phyloP scores from a whole-genome alignment of 2,113 vertebrate genomes.

The Ornithorhynchus anatinus region DNA sequence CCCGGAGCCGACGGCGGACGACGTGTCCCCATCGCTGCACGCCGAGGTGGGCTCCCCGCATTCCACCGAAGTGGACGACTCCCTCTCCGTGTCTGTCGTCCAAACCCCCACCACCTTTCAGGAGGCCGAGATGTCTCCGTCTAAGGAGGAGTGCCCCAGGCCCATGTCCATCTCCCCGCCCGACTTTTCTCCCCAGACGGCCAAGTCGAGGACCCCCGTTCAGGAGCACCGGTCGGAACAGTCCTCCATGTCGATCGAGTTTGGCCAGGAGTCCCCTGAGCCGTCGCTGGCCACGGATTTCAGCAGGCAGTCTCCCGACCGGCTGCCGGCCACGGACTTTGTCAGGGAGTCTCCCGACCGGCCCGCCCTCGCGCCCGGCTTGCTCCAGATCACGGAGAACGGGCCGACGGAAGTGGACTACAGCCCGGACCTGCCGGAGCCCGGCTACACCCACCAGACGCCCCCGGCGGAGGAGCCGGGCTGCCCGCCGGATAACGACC shows the following conservation, averaged over 20 bases:
- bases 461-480: slow-evolving; percentile 76
- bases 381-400: slow-evolving; percentile 87
- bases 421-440: slow-evolving; percentile 81
- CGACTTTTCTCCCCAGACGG: slow-evolving; percentile 88
- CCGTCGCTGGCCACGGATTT: slow-evolving; percentile 93
- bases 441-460: slow-evolving; percentile 67
- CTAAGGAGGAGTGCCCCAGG: slow-evolving; percentile 91
- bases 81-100: slow-evolving; percentile 94
- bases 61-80: slow-evolving; percentile 96
- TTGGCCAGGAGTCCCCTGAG: slow-evolving; percentile 89
- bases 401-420: slow-evolving; percentile 94
- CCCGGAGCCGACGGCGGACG: slow-evolving; percentile 92
- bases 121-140: slow-evolving; percentile 91
- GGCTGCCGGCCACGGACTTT: slow-evolving; percentile 91
- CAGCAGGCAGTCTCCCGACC: slow-evolving; percentile 92
- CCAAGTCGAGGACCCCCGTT: slow-evolving; percentile 77
- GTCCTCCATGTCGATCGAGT: slow-evolving; percentile 87
- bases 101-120: slow-evolving; percentile 94
- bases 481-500: slow-evolving; percentile 81
- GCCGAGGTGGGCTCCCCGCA: slow-evolving; percentile 95
- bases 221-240: slow-evolving; percentile 87
- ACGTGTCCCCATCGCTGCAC: slow-evolving; percentile 91
- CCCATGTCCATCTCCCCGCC: slow-evolving; percentile 97
- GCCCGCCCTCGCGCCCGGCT: slow-evolving; percentile 61
- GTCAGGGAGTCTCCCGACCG: slow-evolving; percentile 93